phyloP scores from a whole-genome alignment of 2,797 vertebrate genomes.

The Mareca strepera region DNA sequence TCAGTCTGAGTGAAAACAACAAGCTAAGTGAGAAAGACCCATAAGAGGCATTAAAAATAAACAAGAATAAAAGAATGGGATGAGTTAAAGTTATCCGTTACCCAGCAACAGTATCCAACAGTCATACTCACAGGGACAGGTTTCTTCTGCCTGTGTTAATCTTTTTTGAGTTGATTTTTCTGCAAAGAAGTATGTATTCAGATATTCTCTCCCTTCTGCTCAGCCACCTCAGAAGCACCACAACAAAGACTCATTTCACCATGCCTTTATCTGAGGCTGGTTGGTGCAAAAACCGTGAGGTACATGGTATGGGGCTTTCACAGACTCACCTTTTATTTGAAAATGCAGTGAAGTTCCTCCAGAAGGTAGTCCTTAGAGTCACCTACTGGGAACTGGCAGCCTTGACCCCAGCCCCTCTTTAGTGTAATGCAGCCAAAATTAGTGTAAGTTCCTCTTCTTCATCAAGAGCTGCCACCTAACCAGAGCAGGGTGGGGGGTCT shows the following conservation, averaged over 20 bases:
- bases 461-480: neutral
- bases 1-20: neutral
- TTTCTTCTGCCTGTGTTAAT: slow-evolving; percentile 4
- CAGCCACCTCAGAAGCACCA: neutral
- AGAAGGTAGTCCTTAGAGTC: neutral
- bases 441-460: neutral
- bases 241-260: rapidly evolving
- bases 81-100: slow-evolving; percentile 4
- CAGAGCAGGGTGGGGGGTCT: neutral
- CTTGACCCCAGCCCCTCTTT: neutral
- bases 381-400: neutral
- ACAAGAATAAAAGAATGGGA: neutral
- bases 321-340: neutral
- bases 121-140: neutral
- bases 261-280: neutral
- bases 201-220: neutral
- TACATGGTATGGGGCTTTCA: neutral
- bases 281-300: neutral
- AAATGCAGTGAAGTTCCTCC: neutral
- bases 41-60: neutral
- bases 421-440: neutral
- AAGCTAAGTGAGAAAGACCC: neutral
- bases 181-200: neutral
- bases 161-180: neutral
- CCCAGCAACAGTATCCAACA: slow-evolving; percentile 47